Evolutionary conservation across 1,140 invertebrate species (phyloP).

Genomic region (Mesaphorura yosii): DNA sequence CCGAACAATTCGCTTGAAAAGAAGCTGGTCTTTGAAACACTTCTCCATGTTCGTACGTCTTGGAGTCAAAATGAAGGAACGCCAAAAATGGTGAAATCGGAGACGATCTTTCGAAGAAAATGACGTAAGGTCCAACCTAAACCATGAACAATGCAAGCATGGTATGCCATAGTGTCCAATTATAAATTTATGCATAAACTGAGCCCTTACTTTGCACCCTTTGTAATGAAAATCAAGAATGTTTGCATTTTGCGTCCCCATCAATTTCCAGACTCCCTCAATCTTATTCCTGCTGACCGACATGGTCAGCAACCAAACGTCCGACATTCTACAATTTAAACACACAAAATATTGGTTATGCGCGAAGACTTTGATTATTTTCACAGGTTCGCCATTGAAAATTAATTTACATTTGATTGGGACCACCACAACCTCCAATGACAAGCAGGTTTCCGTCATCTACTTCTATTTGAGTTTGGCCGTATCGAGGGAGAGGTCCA

Average conservation of each 20-base stretch:
- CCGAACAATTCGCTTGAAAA: constrained; percentile 22
- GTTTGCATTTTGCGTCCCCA: constrained; percentile 38
- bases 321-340: too few relatives aligned
- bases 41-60: constrained; percentile 9
- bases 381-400: too few relatives aligned
- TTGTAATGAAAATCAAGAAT: constrained; percentile 46
- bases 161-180: not conserved
- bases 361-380: too few relatives aligned
- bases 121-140: constrained; percentile 20
- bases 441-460: constrained; percentile 35
- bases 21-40: constrained; percentile 20
- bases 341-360: too few relatives aligned
- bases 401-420: constrained; percentile 55
- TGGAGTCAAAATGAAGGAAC: constrained; percentile 27
- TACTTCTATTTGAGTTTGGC: constrained; percentile 70
- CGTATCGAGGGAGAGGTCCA: constrained; percentile 67
- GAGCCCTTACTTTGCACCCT: constrained; percentile 58
- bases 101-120: constrained; percentile 27
- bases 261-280: not conserved
- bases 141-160: not conserved
- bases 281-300: not conserved
- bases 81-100: constrained; percentile 27
- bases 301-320: constrained; percentile 52
- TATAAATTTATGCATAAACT: constrained; percentile 5
- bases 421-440: constrained; percentile 39